Base-by-base conservation (phyloP, 2,888 invertebrate species). In the Tyria jacobaeae region DNA sequence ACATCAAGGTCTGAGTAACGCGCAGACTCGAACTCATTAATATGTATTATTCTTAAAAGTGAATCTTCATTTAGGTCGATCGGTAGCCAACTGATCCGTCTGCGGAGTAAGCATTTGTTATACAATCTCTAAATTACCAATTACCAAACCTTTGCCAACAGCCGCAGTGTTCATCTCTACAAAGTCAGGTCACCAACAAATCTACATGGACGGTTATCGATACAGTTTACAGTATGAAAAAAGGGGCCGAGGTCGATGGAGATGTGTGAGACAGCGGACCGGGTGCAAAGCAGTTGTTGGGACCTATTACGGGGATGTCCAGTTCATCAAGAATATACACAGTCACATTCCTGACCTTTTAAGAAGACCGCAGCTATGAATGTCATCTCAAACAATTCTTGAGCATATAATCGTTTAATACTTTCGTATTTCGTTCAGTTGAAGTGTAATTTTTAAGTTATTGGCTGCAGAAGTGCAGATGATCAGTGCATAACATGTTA, bases 231-330 rank as follows among this genome's bases (percentile, higher is more conserved):
- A 74, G 0, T 37, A 57, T 3, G 59, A 53, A 35, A 67, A 27
- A n/a, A 67, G 27, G 0, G 17, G 25, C 1, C 70, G 66, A 39
- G 68, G 69, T 0, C 66, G 77, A 56, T 80, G 79, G 78, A 61
- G 80, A 1, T 83, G 66, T 49, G 78, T 75, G 49, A 73, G 60
- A 60, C 81, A 66, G 57, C 77, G 71, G 52, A 68, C 49, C 0
- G 73, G 72, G 0, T 86, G 85, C 51, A 78, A 66, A 54, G 80
- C 85, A 0, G 75, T 75, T 44, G 60, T 71, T 0, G 47, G 68
- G n/a, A 81, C 73, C 34, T 58, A 77, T 0, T 60, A 77, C 0
- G 66, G 73, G 15, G 21, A 21, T 0, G 64, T 81, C 0, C 27
- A 78, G 14, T 44, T 53, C 6, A 64, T 54, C 5, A 66, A 66